phyloP scores from a whole-genome alignment of 2,113 vertebrate species.

The zebrafish (Danio rerio) region GRCz12tu NC_133180.1:24574501-24575000 shows the following conservation, averaged over 20 bases:
- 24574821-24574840: background rate
- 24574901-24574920: conserved; percentile 30
- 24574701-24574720: conserved; percentile 34
- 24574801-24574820: too few species aligned
- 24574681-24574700: conserved; percentile 15
- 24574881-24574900: background rate
- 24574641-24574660: background rate
- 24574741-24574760: background rate
- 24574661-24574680: conserved; percentile 18
- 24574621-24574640: background rate
- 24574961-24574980: conserved; percentile 41
- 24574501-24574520: conserved; percentile 28
- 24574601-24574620: background rate
- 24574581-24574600: background rate
- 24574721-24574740: conserved; percentile 36
- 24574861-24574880: background rate
- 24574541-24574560: conserved; percentile 14
- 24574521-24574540: conserved; percentile 23
- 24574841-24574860: background rate
- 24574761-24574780: conserved; percentile 3
- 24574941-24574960: conserved; percentile 19
- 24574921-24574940: conserved; percentile 34
- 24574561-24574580: conserved; percentile 5
- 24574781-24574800: background rate
- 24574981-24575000: conserved; percentile 10